Conservation (phyloP, 1,140 invertebrate genomes). For the Spodoptera frugiperda region DNA sequence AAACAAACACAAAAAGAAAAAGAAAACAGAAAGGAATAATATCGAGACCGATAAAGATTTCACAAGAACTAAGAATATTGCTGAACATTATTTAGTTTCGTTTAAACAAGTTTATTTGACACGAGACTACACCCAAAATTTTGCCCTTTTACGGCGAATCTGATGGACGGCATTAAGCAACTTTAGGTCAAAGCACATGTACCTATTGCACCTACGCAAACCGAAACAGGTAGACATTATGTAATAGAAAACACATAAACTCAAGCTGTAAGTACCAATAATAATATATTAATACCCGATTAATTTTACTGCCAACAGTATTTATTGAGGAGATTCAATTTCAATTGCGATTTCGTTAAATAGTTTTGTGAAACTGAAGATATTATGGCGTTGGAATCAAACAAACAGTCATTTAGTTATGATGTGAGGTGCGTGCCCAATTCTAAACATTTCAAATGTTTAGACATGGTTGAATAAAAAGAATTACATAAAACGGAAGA, state of each 20-base stretch:
- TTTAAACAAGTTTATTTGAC: constrained; percentile 9
- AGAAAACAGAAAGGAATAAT: not conserved
- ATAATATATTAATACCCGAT: constrained; percentile 7
- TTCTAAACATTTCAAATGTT: not conserved
- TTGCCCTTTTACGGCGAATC: constrained; percentile 35
- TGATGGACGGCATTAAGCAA: constrained; percentile 30
- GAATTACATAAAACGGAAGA: constrained; percentile 12
- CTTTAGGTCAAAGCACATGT: constrained; percentile 37
- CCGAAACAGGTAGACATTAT: constrained; percentile 35
- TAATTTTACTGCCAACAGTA: constrained; percentile 15
- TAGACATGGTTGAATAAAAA: not conserved
- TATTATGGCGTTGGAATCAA: not conserved
- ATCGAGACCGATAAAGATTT: not conserved
- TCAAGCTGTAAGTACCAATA: constrained; percentile 9
- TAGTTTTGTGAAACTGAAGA: not conserved
- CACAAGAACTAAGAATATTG: not conserved
- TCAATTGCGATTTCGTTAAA: constrained; percentile 6
- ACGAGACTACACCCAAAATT: constrained; percentile 36
- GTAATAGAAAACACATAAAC: constrained; percentile 29
- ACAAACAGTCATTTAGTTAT: not conserved
- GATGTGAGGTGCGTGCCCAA: not conserved
- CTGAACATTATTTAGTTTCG: not conserved
- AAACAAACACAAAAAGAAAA: not conserved
- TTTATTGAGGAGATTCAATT: constrained; percentile 6
- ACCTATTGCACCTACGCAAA: constrained; percentile 37